phyloP scores from a whole-genome alignment of 2,113 vertebrate species.

The Nesoenas mayeri region DNA sequence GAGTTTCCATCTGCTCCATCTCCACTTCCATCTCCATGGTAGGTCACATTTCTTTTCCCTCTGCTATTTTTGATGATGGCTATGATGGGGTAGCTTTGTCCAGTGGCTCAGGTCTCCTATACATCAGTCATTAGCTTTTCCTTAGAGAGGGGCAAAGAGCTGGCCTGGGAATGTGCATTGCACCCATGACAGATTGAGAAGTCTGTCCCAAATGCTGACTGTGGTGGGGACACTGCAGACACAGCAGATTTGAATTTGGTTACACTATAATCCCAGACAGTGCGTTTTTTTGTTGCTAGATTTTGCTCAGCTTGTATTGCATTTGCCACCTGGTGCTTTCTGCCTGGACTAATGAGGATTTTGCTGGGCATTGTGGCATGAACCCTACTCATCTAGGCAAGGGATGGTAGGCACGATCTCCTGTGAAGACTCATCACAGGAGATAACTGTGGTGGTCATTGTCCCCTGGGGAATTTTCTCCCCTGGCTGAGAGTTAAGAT shows the following conservation, averaged over 20 bases:
- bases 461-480: not conserved
- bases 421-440: not conserved
- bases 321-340: slow-evolving; percentile 42
- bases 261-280: not conserved
- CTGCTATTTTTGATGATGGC: not conserved
- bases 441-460: not conserved
- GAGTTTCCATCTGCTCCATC: not conserved
- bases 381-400: not conserved
- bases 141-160: not conserved
- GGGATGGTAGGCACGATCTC: not conserved
- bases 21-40: not conserved
- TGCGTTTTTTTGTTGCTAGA: not conserved
- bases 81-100: not conserved
- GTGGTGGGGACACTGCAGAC: not conserved
- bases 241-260: slow-evolving; percentile 55
- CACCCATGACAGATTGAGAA: not conserved
- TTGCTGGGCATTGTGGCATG: not conserved
- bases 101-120: not conserved
- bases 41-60: not conserved
- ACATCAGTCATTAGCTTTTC: not conserved
- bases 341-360: not conserved
- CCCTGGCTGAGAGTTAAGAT: not conserved
- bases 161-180: not conserved
- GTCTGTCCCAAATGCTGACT: not conserved
- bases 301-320: not conserved